phyloP scores from a whole-genome alignment of 2,797 vertebrate species.

The Tapirus indicus region DNA sequence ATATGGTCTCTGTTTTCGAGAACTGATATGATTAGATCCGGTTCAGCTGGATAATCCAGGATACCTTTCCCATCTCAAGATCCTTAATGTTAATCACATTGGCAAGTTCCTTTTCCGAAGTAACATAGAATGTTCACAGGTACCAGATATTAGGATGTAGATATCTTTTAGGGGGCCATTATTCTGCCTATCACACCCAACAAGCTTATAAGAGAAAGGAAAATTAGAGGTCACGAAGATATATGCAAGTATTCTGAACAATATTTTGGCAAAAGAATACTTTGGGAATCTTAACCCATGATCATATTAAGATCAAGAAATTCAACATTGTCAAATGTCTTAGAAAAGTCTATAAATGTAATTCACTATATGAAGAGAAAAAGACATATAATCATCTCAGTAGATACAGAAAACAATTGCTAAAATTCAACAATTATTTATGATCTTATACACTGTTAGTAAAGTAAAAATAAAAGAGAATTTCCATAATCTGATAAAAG shows the following conservation, averaged over 20 bases:
- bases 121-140: not conserved
- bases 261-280: constrained; percentile 2
- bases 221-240: not conserved
- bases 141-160: not conserved
- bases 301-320: not conserved
- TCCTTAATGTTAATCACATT: not conserved
- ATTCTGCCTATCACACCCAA: not conserved
- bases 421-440: constrained; percentile 22
- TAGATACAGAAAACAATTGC: not conserved
- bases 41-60: not conserved
- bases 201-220: not conserved
- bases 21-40: not conserved
- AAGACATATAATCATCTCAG: not conserved
- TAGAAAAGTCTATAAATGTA: not conserved
- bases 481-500: not conserved
- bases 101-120: not conserved
- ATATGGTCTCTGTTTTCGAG: not conserved
- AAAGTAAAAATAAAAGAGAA: not conserved
- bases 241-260: not conserved
- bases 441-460: not conserved
- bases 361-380: not conserved
- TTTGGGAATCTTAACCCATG: not conserved
- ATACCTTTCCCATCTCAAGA: not conserved
- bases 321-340: constrained; percentile 9
- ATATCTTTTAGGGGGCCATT: not conserved